Percentiles rank a stretch among this genome's conserved stretches.
Conservation (phyloP, 2,113 vertebrate species). For the Hippocampus guttulatus region DNA sequence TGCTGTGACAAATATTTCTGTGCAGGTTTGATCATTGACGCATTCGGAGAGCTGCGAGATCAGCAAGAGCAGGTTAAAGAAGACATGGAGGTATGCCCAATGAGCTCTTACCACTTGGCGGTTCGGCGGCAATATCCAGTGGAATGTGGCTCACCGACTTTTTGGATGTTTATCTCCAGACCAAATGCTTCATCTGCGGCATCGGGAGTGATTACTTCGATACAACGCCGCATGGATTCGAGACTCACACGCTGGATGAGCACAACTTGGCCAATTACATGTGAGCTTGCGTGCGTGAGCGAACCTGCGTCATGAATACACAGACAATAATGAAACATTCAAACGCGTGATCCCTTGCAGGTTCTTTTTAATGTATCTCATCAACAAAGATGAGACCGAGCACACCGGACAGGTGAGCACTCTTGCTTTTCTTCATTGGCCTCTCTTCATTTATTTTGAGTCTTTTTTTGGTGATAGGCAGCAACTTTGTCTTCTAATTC, state of each 20-base stretch:
- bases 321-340: neutral
- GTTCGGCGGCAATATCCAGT: neutral
- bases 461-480: neutral
- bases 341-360: conserved; percentile 55
- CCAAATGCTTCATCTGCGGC: conserved; percentile 91
- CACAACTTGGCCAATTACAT: conserved; percentile 88
- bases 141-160: neutral
- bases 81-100: conserved; percentile 82
- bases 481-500: neutral
- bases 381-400: conserved; percentile 91
- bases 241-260: conserved; percentile 88
- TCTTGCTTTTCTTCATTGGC: neutral
- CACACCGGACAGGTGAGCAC: conserved; percentile 86
- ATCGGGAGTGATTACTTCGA: conserved; percentile 93
- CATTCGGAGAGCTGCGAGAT: conserved; percentile 84
- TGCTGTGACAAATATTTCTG: neutral
- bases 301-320: neutral
- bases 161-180: conserved; percentile 64
- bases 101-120: neutral
- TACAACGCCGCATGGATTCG: conserved; percentile 86
- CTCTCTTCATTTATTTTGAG: neutral
- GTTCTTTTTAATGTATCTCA: conserved; percentile 93
- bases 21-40: conserved; percentile 83
- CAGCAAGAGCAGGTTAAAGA: conserved; percentile 88
- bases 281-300: conserved; percentile 55